Evolutionary conservation across 2,113 vertebrate genomes (phyloP), one percentile per base, ranked within the genome.

Genomic region (Apaloderma vittatum): DNA sequence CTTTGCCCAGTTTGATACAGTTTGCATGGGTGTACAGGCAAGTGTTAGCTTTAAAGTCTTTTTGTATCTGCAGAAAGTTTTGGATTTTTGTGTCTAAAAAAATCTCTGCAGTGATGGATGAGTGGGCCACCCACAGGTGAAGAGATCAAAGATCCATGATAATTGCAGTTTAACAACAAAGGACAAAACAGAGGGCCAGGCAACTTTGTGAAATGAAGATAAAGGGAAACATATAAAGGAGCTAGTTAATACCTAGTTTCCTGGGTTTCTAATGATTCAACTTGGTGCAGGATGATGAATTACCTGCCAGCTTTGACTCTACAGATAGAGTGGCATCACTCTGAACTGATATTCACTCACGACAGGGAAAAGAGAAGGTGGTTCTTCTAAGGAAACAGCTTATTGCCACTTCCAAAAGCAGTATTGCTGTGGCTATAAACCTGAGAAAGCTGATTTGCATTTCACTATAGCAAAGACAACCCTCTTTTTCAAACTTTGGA

Each of bases 151-250:
- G 79, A 83, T 65, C 36, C 68, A 45, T 48, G 52, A 91, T 94
- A 93, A 96, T 93, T 91, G 84, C 67, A 96, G 90, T 94, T 93
- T 94, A 93, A 63, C 43, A 77, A 80, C 46, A 88, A 89, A 86
- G 48, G 75, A 88, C 75, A 67, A 92, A 97, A 88, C 22, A 83
- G 90, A 93, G 82, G 34, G 63, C 94, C 45, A 6, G 72, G 43
- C 92, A 92, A 71, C 48, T 94, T 78, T 59, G 74, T 95, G 71
- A 95, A 96, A 90, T 77, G 26, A 93, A 67, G 92, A 86, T 88
- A 92, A 92, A 75, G 40, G 48, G 57, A 93, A 86, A 80, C 12
- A 20, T 59, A 80, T 71, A 43, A 63, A 93, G 43, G 43, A 77
- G 67, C 24, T 80, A 83, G 88, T 96, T 94, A 95, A 91, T 95